Evolutionary conservation across 2,797 vertebrate genomes (phyloP).

Genomic region (Anguilla anguilla): DNA sequence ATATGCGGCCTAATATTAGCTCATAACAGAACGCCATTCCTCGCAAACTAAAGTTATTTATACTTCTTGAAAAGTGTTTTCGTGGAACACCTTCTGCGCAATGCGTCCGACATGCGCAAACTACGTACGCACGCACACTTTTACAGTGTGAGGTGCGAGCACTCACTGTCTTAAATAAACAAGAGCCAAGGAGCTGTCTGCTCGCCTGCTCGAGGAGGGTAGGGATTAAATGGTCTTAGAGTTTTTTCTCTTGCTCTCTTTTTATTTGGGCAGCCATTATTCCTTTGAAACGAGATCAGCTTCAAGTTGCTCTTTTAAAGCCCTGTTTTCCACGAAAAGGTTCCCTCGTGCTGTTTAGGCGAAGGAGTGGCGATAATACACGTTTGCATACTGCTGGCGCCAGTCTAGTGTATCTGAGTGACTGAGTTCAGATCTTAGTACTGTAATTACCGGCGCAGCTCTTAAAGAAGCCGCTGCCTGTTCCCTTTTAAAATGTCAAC

Average conservation of each 20-base stretch:
- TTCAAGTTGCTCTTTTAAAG: constrained; percentile 83
- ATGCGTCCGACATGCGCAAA: neutral
- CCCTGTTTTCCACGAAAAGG: constrained; percentile 74
- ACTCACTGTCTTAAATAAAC: constrained; percentile 22
- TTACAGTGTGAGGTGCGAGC: neutral
- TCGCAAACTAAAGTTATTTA: neutral
- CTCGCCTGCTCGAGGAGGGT: constrained; percentile 55
- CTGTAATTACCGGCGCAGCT: constrained; percentile 86
- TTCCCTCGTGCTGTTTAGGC: constrained; percentile 86
- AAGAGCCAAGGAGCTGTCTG: constrained; percentile 31
- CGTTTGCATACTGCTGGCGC: constrained; percentile 96
- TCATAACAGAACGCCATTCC: neutral
- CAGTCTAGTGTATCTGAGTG: constrained; percentile 95
- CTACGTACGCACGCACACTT: constrained; percentile 30
- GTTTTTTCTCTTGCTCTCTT: constrained; percentile 54
- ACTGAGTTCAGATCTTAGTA: constrained; percentile 85
- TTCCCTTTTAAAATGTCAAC: constrained; percentile 51
- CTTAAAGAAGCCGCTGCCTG: constrained; percentile 89
- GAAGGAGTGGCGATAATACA: constrained; percentile 97
- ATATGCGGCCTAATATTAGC: neutral
- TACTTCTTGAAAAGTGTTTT: neutral
- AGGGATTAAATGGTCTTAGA: constrained; percentile 65
- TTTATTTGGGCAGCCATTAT: constrained; percentile 77
- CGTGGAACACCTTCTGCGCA: neutral
- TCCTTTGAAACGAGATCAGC: constrained; percentile 87